Conservation (phyloP, 2,888 invertebrate species). For the Sphaerophoria rueppellii region DNA sequence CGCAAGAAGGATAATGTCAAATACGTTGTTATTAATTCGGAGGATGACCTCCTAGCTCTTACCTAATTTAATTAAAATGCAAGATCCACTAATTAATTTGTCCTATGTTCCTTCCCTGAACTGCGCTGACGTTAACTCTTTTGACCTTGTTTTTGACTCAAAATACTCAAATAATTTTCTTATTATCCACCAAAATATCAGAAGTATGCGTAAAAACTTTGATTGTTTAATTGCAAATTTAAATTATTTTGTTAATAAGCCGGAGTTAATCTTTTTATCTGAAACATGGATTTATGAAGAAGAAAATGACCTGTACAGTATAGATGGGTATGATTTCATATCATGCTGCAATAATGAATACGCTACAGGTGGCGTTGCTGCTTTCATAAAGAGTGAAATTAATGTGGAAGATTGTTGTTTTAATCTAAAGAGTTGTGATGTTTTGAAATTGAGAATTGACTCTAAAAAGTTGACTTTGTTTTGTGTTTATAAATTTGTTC, state of each 20-base stretch:
- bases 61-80: neutral
- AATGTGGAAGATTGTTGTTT: too few species aligned
- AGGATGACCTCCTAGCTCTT: neutral
- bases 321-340: slow-evolving; percentile 2
- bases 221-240: neutral
- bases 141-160: neutral
- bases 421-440: too few species aligned
- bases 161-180: neutral
- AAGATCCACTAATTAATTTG: neutral
- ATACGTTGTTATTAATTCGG: neutral
- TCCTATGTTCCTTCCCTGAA: neutral
- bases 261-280: neutral
- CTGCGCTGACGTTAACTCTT: neutral
- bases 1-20: neutral
- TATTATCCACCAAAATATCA: neutral
- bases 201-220: slow-evolving; percentile 6
- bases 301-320: neutral
- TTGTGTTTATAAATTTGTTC: neutral
- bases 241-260: too few species aligned
- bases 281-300: slow-evolving; percentile 13
- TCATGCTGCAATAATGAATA: slow-evolving; percentile 6
- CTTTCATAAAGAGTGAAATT: neutral
- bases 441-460: too few species aligned
- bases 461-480: neutral
- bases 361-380: neutral